Evolutionary conservation across 2,797 vertebrate genomes (phyloP).

Genomic region (Smutsia gigantea): DNA sequence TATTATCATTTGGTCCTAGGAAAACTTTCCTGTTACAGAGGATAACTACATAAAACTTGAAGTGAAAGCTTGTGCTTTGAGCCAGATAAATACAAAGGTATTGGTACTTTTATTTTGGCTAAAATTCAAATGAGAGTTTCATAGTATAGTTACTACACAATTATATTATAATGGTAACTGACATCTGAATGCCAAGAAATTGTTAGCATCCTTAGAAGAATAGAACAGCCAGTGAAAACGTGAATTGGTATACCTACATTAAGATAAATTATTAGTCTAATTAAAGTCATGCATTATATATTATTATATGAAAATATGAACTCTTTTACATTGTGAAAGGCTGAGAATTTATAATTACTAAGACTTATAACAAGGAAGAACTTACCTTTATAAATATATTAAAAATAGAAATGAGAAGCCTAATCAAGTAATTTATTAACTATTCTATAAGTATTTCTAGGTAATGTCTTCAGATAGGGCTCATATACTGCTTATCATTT

Average conservation of each 20-base stretch:
- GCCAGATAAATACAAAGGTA: constrained; percentile 93
- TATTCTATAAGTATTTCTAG: not conserved
- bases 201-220: constrained; percentile 5
- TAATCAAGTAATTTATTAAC: not conserved
- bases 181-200: constrained; percentile 25
- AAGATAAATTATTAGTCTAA: constrained; percentile 2
- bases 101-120: constrained; percentile 17
- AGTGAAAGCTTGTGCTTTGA: constrained; percentile 96
- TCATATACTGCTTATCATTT: not conserved
- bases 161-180: not conserved
- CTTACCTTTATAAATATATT: not conserved
- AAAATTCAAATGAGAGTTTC: constrained; percentile 47
- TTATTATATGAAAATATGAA: constrained; percentile 33
- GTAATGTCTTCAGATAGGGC: not conserved
- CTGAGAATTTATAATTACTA: constrained; percentile 9
- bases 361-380: not conserved
- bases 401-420: constrained; percentile 36
- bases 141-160: constrained; percentile 26
- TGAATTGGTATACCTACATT: not conserved
- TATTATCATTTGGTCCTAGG: constrained; percentile 86
- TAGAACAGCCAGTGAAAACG: constrained; percentile 5
- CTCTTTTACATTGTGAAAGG: not conserved
- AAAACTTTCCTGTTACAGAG: constrained; percentile 83
- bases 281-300: constrained; percentile 40
- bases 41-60: constrained; percentile 93